phyloP scores from a whole-genome alignment of 2,888 invertebrate genomes.

The Euclidia mi region DNA sequence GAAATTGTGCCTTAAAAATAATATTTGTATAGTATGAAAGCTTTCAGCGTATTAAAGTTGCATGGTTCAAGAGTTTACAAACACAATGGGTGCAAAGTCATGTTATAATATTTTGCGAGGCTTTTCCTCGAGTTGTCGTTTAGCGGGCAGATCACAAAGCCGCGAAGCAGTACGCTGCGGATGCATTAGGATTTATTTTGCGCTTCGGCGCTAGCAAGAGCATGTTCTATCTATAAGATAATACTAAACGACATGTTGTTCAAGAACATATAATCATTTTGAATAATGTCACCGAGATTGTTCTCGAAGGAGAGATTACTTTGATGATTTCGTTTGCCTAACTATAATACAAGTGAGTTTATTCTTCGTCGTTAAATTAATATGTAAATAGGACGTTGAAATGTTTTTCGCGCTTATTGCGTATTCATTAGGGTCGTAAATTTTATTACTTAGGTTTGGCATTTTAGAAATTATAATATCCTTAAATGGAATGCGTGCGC shows the following conservation, averaged over 20 bases:
- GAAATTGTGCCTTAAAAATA: conserved; percentile 40
- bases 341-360: conserved; percentile 26
- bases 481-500: too few species aligned
- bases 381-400: conserved; percentile 17
- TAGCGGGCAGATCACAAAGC: conserved; percentile 39
- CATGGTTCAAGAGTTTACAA: conserved; percentile 39
- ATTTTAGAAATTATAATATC: too few species aligned
- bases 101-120: conserved; percentile 40
- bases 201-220: conserved; percentile 24
- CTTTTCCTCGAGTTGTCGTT: conserved; percentile 24
- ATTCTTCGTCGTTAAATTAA: conserved; percentile 15
- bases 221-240: conserved; percentile 40
- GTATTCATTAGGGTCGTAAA: background rate
- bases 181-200: conserved; percentile 63
- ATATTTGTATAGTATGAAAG: conserved; percentile 33
- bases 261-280: conserved; percentile 48
- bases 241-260: conserved; percentile 46
- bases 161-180: conserved; percentile 51
- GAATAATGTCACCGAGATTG: conserved; percentile 45
- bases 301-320: conserved; percentile 39
- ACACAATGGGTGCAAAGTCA: conserved; percentile 42
- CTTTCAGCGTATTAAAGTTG: conserved; percentile 45
- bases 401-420: background rate
- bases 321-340: conserved; percentile 38
- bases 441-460: too few species aligned